Base-by-base conservation (phyloP, 1,140 invertebrate species). In the Sinonovacula constricta region DNA sequence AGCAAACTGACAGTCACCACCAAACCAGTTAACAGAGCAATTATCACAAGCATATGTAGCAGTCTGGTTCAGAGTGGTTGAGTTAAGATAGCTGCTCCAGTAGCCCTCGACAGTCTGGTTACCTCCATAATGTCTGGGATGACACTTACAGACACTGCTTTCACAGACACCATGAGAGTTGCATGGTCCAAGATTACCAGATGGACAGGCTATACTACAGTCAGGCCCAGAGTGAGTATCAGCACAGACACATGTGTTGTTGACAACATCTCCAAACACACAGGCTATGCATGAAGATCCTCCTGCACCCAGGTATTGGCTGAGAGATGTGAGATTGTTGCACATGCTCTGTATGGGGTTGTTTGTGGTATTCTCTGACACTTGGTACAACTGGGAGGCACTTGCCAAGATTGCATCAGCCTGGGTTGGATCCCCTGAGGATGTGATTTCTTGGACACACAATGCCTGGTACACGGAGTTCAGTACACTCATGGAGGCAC, bases 11-110 rank as follows among this genome's bases (percentile, higher is more conserved):
- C 84, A 85, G 68, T 82, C 78, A 33, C 31, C 45, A 10, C 84
- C 84, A 56, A 45, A 24, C 84, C 84, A 84, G 26, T 74, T 33
- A 15, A 56, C 56, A 28, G 84, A 80, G 60, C 84, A 85, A 15
- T 22, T 24, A 5, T 65, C 53, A 66, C 84, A 85, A 7, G 83
- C 31, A 36, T 85, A 85, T 18, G 53, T 28, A n/a, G 22, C 15
- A 53, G 54, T 31, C n/a, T 49, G 28, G 30, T 49, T 53, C 18
- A 63, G 34, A n/a, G 22, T 63, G 0, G 24, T 33, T 39, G 51
- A 59, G 14, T 26, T 66, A 0, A 39, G 3, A 31, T 14, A 49
- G 14, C 28, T 51, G 10, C 26, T 59, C 74, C 74, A 76, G 66
- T 60, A 81, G 24, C 57, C n/a, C 12, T 15, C 22, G 1, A 74